A percentile compares a stretch with the other conserved stretches of the same genome.
These are phyloP conservation scores for Agrilus biguttatus DNA, from an alignment of 2,888 invertebrate species.

Conservation along the genomic window DNA sequence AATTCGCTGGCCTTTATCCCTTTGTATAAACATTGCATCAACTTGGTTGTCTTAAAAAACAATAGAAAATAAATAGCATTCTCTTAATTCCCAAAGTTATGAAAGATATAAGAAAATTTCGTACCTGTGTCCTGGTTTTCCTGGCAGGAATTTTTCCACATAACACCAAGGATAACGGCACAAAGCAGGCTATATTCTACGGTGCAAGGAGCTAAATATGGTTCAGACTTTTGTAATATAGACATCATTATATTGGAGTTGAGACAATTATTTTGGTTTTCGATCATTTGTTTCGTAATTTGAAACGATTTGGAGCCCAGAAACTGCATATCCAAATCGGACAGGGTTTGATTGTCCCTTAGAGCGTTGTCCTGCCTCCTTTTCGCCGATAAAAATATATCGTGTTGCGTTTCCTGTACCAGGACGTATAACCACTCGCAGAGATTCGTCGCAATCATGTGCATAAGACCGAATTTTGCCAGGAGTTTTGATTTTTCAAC, in stretches of 20 bases:
- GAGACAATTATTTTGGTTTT: conserved; percentile 14
- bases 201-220: conserved; percentile 77
- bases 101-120: neutral
- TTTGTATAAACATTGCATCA: conserved; percentile 12
- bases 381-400: conserved; percentile 50
- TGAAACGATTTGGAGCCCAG: conserved; percentile 13
- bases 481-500: conserved; percentile 50
- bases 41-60: conserved; percentile 12
- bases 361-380: conserved; percentile 8
- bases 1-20: neutral
- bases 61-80: too few relatives aligned
- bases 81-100: too few relatives aligned
- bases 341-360: conserved; percentile 9
- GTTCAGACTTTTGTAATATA: conserved; percentile 23
- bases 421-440: conserved; percentile 84
- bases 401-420: conserved; percentile 75
- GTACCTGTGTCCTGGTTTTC: neutral
- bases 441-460: conserved; percentile 81
- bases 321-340: conserved; percentile 11
- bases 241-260: conserved; percentile 15
- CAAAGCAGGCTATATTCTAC: conserved; percentile 87
- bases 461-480: conserved; percentile 84
- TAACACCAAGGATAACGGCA: conserved; percentile 76
- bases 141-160: conserved; percentile 66
- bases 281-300: conserved; percentile 13